Evolutionary conservation across 2,797 vertebrate genomes (phyloP).

Genomic region (Passerculus sandwichensis): DNA sequence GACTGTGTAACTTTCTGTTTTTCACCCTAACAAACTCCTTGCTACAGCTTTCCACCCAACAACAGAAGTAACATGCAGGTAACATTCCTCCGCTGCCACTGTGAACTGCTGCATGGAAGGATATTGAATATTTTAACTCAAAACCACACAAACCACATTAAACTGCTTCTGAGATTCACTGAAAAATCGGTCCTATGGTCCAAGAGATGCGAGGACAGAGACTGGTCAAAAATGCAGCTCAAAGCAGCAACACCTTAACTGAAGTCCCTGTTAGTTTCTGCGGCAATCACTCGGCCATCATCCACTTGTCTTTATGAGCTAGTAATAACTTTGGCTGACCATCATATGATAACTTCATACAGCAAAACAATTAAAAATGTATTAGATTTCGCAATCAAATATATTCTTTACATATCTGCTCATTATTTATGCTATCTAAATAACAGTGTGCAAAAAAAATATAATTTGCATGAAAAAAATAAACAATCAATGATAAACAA

Average conservation of each 20-base stretch:
- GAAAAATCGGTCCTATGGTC: not conserved
- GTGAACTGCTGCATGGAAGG: not conserved
- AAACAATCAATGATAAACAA: too few relatives aligned
- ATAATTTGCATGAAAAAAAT: rapidly evolving
- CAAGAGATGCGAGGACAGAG: not conserved
- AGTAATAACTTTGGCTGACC: not conserved
- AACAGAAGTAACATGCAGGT: not conserved
- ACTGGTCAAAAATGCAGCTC: not conserved
- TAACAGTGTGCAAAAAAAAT: not conserved
- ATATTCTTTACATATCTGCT: not conserved
- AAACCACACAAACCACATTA: not conserved
- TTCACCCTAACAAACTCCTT: not conserved
- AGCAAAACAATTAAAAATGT: not conserved
- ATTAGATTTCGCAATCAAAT: not conserved
- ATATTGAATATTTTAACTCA: rapidly evolving
- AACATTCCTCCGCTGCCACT: rapidly evolving
- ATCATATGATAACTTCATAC: not conserved
- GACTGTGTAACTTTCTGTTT: not conserved
- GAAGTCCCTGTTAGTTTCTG: not conserved
- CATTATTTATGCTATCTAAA: not conserved
- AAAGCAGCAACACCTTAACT: not conserved
- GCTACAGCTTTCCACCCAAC: not conserved
- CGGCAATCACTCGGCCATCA: not conserved
- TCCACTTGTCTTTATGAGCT: not conserved
- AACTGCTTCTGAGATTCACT: not conserved